These are phyloP conservation scores for Aradus depressus DNA, from an alignment of 2,888 invertebrate genomes.

Conservation along the genomic window DNA sequence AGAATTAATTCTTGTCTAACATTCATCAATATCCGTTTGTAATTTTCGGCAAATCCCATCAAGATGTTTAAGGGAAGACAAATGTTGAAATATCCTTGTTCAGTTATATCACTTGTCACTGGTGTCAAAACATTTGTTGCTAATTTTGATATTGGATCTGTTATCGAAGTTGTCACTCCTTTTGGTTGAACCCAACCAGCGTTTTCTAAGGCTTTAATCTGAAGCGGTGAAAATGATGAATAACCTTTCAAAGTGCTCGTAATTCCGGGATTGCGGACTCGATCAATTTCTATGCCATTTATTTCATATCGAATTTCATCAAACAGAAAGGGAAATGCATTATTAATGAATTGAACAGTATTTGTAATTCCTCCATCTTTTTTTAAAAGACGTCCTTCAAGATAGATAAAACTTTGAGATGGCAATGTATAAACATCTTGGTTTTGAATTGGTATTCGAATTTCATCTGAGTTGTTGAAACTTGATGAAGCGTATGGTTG, in stretches of 20 bases:
- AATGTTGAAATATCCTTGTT: conserved; percentile 9
- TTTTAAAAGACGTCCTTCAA: not conserved
- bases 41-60: conserved; percentile 10
- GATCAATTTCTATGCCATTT: conserved; percentile 5
- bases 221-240: not conserved
- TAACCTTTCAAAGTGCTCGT: no score
- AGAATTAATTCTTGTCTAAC: conserved; percentile 16
- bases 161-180: not conserved
- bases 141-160: no score
- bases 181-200: not conserved
- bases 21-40: conserved; percentile 5
- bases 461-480: not conserved
- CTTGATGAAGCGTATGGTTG: not conserved
- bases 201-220: not conserved
- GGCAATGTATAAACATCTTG: not conserved
- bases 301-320: conserved; percentile 6
- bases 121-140: no score
- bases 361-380: not conserved
- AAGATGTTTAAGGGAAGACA: conserved; percentile 4
- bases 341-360: conserved; percentile 1
- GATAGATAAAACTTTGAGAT: not conserved
- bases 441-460: not conserved
- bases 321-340: conserved; percentile 7
- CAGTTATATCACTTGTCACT: no score
- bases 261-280: conserved; percentile 1